Evolutionary conservation across 1,140 invertebrate genomes (phyloP).

Genomic region (Battus philenor): DNA sequence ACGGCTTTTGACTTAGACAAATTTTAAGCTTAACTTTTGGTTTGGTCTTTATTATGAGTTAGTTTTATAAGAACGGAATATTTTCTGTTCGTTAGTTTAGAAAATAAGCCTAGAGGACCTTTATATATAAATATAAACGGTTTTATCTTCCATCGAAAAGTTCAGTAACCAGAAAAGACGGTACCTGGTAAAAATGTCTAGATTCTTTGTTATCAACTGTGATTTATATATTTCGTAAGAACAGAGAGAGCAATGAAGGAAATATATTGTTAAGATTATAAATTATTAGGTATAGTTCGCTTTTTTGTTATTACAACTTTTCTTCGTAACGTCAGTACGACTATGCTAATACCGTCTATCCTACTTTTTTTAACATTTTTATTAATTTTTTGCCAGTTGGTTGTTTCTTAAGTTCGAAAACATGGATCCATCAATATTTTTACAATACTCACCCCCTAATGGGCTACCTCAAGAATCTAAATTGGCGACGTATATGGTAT

Average conservation of each 20-base stretch:
- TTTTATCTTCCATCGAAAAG: constrained; percentile 27
- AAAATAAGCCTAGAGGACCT: constrained; percentile 27
- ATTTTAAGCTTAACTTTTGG: constrained; percentile 18
- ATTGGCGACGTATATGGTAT: constrained; percentile 89
- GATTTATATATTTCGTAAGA: constrained; percentile 19
- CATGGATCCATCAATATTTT: constrained; percentile 60
- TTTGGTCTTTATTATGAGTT: constrained; percentile 21
- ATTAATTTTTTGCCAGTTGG: constrained; percentile 23
- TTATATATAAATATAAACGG: constrained; percentile 24
- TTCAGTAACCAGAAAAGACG: constrained; percentile 21
- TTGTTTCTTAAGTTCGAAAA: constrained; percentile 13
- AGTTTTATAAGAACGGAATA: constrained; percentile 17
- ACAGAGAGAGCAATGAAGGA: constrained; percentile 20
- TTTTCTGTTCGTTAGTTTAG: constrained; percentile 18
- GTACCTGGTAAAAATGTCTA: constrained; percentile 25
- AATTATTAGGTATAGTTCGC: constrained; percentile 16
- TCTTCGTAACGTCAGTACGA: constrained; percentile 1
- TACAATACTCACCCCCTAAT: constrained; percentile 79
- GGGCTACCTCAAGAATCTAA: constrained; percentile 90
- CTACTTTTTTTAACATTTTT: constrained; percentile 4
- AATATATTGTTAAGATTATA: constrained; percentile 18
- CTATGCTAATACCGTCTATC: constrained; percentile 7
- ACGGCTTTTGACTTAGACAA: constrained; percentile 31
- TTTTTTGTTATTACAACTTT: neutral
- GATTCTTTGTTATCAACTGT: constrained; percentile 14